Evolutionary conservation across 1,140 invertebrate genomes (phyloP).

Genomic region (Apolygus lucorum): DNA sequence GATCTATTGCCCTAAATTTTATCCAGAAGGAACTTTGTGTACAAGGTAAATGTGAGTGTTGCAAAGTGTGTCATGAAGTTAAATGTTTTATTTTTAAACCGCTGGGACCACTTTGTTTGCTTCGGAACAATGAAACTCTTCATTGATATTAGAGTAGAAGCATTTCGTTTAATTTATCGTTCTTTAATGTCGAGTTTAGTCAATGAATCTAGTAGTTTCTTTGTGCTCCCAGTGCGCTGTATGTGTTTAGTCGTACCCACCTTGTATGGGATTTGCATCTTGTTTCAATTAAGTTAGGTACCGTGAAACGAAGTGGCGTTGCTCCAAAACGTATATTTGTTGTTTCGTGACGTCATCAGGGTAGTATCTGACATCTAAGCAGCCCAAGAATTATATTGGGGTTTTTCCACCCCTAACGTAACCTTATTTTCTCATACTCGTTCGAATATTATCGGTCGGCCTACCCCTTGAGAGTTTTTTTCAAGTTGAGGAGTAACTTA

Average conservation of each 20-base stretch:
- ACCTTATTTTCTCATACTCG: neutral
- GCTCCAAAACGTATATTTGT: neutral
- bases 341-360: neutral
- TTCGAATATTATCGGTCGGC: neutral
- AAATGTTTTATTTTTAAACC: neutral
- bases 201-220: neutral
- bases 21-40: neutral
- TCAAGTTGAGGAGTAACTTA: neutral
- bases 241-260: neutral
- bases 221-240: neutral
- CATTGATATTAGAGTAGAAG: neutral
- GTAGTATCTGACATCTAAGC: neutral
- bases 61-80: no score
- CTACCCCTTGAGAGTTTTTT: neutral
- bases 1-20: neutral
- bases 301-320: no score
- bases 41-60: constrained; percentile 1
- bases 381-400: neutral
- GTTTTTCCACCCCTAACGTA: no score
- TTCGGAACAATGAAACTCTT: neutral
- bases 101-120: neutral
- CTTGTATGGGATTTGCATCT: neutral
- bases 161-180: no score
- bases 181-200: no score
- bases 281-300: no score